Conservation (phyloP, 2,113 vertebrate genomes). For the Macrotus californicus region DNA sequence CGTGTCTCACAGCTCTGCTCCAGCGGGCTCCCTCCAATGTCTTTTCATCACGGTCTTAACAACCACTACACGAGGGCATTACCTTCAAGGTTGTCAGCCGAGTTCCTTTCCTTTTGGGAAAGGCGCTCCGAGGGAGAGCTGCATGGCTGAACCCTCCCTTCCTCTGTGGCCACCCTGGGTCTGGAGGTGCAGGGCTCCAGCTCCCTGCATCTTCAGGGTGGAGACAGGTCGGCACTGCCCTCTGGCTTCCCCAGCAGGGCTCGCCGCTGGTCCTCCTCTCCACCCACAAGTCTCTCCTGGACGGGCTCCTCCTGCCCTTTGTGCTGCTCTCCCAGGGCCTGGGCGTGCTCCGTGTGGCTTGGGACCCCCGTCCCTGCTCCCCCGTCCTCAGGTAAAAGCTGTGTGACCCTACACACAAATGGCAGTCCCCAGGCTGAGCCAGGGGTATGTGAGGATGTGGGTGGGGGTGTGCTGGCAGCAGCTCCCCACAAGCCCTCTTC, state of each 20-base stretch:
- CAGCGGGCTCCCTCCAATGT: background rate
- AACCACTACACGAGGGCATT: background rate
- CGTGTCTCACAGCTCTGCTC: slow-evolving; percentile 34
- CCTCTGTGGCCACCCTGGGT: background rate
- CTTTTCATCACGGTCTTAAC: slow-evolving; percentile 40
- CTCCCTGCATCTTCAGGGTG: background rate
- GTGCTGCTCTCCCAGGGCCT: slow-evolving; percentile 86
- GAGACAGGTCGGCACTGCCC: fast-evolving
- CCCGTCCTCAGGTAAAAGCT: slow-evolving; percentile 77
- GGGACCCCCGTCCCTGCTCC: slow-evolving; percentile 67
- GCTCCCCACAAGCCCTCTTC: background rate
- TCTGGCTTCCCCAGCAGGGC: slow-evolving; percentile 29
- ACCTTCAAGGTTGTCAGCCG: slow-evolving; percentile 33
- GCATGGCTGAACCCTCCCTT: background rate
- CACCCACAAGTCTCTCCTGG: slow-evolving; percentile 83
- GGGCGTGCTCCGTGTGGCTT: slow-evolving; percentile 84
- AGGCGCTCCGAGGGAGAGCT: background rate
- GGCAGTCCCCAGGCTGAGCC: fast-evolving
- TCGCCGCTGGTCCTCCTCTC: slow-evolving; percentile 85
- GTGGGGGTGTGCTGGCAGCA: background rate
- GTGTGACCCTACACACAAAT: background rate
- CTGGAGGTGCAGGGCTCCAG: background rate
- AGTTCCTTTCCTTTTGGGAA: slow-evolving; percentile 37
- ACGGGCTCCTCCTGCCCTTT: slow-evolving; percentile 86
- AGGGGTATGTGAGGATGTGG: fast-evolving